Evolutionary conservation across 2,113 vertebrate genomes (phyloP).

Genomic region (Eretmodus cyanostictus): DNA sequence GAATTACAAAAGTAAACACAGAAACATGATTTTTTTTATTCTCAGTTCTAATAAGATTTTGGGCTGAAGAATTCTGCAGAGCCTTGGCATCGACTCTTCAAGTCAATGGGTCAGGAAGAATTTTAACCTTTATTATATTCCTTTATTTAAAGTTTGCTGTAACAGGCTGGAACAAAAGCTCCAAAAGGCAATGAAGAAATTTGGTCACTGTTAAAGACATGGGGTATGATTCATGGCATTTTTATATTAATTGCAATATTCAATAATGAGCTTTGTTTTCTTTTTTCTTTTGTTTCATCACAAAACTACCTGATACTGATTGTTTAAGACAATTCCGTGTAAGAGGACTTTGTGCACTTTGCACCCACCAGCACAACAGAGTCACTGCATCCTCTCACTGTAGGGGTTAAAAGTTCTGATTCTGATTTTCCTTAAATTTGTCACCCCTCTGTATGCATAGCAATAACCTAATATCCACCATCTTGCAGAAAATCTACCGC

Average conservation of each 20-base stretch:
- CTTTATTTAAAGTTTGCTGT: neutral
- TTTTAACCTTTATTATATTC: neutral
- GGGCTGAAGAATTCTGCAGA: neutral
- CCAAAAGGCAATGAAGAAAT: neutral
- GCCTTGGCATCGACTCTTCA: accelerated
- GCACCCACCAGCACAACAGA: neutral
- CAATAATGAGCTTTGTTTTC: neutral
- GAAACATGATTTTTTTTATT: neutral
- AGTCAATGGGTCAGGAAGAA: neutral
- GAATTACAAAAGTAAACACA: neutral
- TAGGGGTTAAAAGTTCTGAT: neutral
- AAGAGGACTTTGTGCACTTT: neutral
- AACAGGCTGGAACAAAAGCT: neutral
- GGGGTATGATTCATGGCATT: neutral
- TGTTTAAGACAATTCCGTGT: neutral
- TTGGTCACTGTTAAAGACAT: neutral
- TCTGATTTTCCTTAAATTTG: neutral
- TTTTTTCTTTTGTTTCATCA: neutral
- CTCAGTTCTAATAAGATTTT: neutral
- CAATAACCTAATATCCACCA: neutral
- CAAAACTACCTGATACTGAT: neutral
- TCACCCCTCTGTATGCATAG: neutral
- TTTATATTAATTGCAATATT: neutral
- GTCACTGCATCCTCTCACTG: neutral
- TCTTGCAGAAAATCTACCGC: neutral